Evolutionary conservation across 2,113 vertebrate species (phyloP).

Genomic region (Cathartes aura): DNA sequence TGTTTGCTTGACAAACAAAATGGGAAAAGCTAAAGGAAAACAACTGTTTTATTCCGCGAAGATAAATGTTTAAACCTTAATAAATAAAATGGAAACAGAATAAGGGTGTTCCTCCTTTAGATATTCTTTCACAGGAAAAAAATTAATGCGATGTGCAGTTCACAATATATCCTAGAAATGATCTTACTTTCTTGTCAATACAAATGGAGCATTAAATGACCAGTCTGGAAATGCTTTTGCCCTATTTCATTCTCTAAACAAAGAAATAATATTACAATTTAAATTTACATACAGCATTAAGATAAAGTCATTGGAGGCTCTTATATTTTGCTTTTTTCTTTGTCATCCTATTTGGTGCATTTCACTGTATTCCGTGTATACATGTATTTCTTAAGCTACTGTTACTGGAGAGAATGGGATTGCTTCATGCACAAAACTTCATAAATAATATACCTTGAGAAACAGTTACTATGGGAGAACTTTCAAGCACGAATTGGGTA

Average conservation of each 20-base stretch:
- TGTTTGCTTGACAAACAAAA: neutral
- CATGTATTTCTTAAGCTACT: neutral
- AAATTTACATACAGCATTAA: neutral
- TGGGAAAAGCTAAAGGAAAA: neutral
- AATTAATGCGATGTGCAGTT: neutral
- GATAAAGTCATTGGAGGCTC: neutral
- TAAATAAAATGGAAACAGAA: neutral
- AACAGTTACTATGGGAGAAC: accelerated
- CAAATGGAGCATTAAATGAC: neutral
- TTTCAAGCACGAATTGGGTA: accelerated
- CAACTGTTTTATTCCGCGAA: neutral
- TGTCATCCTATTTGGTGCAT: neutral
- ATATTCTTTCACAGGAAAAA: neutral
- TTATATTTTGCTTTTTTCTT: neutral
- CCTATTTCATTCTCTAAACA: neutral
- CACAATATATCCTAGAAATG: neutral
- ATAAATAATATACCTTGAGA: neutral
- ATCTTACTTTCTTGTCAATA: neutral
- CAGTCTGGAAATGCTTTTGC: neutral
- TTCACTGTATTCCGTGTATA: neutral
- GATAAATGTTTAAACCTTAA: neutral
- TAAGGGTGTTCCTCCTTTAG: neutral
- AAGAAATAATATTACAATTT: neutral
- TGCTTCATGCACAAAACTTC: too few relatives aligned
- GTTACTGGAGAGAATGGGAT: too few relatives aligned